Percentiles rank a stretch among this genome's conserved stretches.
Conservation (phyloP, 2,797 vertebrate species). For the Acanthopagrus latus region DNA sequence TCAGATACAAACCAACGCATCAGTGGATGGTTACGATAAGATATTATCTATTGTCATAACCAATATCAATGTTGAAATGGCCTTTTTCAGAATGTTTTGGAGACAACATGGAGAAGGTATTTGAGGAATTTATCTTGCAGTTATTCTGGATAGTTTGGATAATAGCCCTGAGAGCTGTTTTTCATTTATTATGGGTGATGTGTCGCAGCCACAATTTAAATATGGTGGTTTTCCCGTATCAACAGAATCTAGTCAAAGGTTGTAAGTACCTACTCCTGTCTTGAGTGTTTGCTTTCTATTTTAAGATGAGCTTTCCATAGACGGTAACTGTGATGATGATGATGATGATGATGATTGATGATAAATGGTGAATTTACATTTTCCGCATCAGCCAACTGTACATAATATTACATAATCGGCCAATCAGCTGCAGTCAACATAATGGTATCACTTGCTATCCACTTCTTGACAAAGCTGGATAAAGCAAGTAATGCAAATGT, state of each 20-base stretch:
- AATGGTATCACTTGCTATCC: too few species aligned
- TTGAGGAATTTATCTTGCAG: slow-evolving; percentile 24
- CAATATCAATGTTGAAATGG: slow-evolving; percentile 11
- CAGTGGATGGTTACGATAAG: slow-evolving; percentile 18
- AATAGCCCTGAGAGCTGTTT: slow-evolving; percentile 1
- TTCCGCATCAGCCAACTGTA: not conserved
- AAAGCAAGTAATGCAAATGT: not conserved
- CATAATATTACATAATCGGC: not conserved
- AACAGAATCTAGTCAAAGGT: slow-evolving; percentile 1
- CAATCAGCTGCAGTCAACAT: not conserved
- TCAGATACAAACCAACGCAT: slow-evolving; percentile 19
- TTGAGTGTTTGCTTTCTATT: slow-evolving; percentile 19
- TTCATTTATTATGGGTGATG: not conserved
- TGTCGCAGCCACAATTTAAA: not conserved
- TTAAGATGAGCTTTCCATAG: slow-evolving; percentile 6
- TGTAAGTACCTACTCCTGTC: not conserved
- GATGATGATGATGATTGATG: not conserved
- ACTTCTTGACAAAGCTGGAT: not conserved
- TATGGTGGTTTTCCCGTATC: not conserved
- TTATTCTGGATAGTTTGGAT: slow-evolving; percentile 32
- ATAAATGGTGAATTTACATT: not conserved
- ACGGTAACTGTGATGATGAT: not conserved
- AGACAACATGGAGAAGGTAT: not conserved
- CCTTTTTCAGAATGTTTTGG: not conserved
- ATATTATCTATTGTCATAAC: not conserved